phyloP scores from a whole-genome alignment of 2,888 invertebrate genomes.

The Callinectes sapidus region DNA sequence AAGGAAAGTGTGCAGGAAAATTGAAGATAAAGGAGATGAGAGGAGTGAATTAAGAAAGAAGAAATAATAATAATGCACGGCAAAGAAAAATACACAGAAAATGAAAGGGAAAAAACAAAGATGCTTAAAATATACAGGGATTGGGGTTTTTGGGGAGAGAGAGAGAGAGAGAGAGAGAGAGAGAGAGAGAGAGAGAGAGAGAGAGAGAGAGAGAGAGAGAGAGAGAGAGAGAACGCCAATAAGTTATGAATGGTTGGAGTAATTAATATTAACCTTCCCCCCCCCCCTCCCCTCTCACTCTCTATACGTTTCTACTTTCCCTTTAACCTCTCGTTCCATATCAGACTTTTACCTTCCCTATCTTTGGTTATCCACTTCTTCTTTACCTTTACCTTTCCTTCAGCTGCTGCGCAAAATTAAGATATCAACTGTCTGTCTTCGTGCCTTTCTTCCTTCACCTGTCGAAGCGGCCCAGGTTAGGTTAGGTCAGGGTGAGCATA shows the following conservation, averaged over 20 bases:
- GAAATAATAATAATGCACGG: not conserved
- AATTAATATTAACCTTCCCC: not conserved
- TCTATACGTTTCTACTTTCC: not conserved
- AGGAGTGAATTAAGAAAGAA: not conserved
- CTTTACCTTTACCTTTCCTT: not conserved
- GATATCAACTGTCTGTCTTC: not conserved
- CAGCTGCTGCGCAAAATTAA: not conserved
- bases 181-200: slow-evolving; percentile 30
- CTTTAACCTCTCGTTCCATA: not conserved
- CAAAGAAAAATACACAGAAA: not conserved
- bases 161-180: slow-evolving; percentile 9
- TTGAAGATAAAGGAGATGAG: not conserved
- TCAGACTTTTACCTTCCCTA: too few species aligned
- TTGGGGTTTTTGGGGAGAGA: not conserved
- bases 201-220: slow-evolving; percentile 7
- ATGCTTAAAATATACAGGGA: not conserved
- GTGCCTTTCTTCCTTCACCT: not conserved
- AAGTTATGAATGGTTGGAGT: not conserved
- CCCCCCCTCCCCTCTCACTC: too few species aligned
- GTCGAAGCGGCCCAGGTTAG: not conserved
- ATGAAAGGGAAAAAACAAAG: not conserved
- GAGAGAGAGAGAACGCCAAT: not conserved
- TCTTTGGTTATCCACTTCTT: too few species aligned
- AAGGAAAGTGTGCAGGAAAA: not conserved
- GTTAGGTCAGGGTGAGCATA: too few species aligned